Conservation (phyloP, 2,888 invertebrate species). For the Autographa pulchrina region DNA sequence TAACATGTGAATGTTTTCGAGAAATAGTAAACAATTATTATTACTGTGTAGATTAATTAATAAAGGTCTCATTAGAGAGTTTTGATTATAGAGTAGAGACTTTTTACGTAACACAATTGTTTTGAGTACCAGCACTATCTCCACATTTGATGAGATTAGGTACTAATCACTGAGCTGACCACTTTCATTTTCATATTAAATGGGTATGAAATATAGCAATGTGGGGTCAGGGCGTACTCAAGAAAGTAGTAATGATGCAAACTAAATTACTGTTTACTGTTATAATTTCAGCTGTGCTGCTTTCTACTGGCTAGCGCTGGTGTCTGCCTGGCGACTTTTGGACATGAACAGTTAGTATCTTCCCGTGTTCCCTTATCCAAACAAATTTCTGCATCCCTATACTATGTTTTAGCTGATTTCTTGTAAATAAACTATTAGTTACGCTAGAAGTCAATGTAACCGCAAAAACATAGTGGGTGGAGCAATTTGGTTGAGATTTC, state of each 20-base stretch:
- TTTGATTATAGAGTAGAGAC: slow-evolving; percentile 40
- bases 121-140: slow-evolving; percentile 33
- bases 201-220: slow-evolving; percentile 25
- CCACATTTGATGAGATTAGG: slow-evolving; percentile 30
- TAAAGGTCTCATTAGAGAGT: slow-evolving; percentile 51
- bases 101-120: slow-evolving; percentile 53
- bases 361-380: slow-evolving; percentile 60
- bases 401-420: slow-evolving; percentile 45
- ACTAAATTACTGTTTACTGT: slow-evolving; percentile 59
- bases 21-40: slow-evolving; percentile 7
- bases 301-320: slow-evolving; percentile 84
- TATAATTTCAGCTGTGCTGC: slow-evolving; percentile 85
- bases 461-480: slow-evolving; percentile 76
- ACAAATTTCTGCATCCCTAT: slow-evolving; percentile 54
- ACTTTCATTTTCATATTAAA: slow-evolving; percentile 66
- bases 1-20: not conserved
- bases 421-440: slow-evolving; percentile 61
- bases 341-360: slow-evolving; percentile 87
- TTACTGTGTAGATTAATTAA: slow-evolving; percentile 27
- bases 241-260: slow-evolving; percentile 26
- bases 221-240: slow-evolving; percentile 26
- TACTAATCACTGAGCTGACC: slow-evolving; percentile 52
- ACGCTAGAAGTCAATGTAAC: slow-evolving; percentile 64
- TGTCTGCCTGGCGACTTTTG: slow-evolving; percentile 87
- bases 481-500: slow-evolving; percentile 83